Evolutionary conservation across 2,113 vertebrate species (phyloP).

Genomic region (Pygoscelis adeliae): DNA sequence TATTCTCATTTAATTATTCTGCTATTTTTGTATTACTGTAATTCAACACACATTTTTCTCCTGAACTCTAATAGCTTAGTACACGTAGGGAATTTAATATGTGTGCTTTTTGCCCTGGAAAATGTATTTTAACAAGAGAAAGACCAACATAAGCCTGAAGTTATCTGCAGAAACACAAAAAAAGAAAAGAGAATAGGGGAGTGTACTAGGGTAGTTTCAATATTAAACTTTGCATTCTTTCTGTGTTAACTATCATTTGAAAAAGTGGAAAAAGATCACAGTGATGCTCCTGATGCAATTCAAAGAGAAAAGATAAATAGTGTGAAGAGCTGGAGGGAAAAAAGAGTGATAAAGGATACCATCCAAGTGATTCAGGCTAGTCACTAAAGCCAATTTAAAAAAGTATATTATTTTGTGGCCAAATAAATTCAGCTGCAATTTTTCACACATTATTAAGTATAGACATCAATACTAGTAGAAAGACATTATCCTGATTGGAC

Average conservation of each 20-base stretch:
- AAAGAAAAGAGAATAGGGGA: neutral
- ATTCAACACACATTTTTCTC: constrained; percentile 18
- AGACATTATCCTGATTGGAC: neutral
- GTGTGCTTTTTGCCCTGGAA: neutral
- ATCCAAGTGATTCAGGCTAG: neutral
- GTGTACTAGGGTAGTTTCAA: neutral
- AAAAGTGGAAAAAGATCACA: neutral
- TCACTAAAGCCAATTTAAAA: neutral
- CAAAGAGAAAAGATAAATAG: neutral
- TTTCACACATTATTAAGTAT: neutral
- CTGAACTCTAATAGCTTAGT: neutral
- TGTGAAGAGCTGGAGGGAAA: neutral
- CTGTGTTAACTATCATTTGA: neutral
- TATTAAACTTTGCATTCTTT: neutral
- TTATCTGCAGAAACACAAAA: neutral
- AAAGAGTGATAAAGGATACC: neutral
- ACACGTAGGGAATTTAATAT: neutral
- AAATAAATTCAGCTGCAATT: neutral
- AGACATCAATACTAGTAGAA: neutral
- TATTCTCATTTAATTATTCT: constrained; percentile 36
- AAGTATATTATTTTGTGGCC: neutral
- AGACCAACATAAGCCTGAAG: neutral
- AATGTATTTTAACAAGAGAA: neutral
- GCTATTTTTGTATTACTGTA: neutral
- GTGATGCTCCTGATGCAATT: neutral